Percentiles rank a stretch among this genome's conserved stretches.
These are phyloP conservation scores for Varecia variegata DNA, from an alignment of 2,797 vertebrate genomes.

Conservation along the genomic window DNA sequence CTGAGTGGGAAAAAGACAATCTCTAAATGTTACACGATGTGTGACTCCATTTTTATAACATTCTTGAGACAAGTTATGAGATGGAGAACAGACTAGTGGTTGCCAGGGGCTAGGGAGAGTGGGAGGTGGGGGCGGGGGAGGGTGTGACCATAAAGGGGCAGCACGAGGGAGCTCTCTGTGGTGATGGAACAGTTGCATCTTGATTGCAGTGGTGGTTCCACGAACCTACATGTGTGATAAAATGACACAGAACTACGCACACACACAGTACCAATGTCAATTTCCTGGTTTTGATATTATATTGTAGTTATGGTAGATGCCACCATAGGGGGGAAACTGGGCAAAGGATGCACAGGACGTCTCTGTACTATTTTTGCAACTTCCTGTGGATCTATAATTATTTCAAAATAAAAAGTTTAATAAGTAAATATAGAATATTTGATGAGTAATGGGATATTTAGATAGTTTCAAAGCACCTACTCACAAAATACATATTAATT, in stretches of 20 bases:
- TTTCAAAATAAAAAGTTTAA: neutral
- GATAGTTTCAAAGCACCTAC: neutral
- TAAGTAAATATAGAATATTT: neutral
- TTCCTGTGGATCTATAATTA: neutral
- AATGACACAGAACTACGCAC: neutral
- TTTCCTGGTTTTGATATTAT: neutral
- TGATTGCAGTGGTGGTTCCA: neutral
- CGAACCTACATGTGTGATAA: neutral
- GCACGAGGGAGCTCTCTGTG: neutral
- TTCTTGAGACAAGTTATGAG: neutral
- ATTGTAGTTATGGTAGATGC: neutral
- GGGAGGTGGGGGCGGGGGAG: too few species aligned
- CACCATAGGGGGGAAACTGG: neutral
- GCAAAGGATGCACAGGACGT: neutral
- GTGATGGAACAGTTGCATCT: neutral
- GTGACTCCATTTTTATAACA: neutral
- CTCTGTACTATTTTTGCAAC: neutral
- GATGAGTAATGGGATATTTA: neutral
- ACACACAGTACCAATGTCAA: neutral
- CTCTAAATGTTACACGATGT: neutral
- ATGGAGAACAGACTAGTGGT: neutral
- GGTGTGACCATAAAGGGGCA: neutral
- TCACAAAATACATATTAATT: neutral
- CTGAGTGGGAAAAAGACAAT: neutral
- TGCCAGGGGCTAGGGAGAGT: neutral